Conservation (phyloP, 2,888 invertebrate genomes). For the Crocallis elinguaria region DNA sequence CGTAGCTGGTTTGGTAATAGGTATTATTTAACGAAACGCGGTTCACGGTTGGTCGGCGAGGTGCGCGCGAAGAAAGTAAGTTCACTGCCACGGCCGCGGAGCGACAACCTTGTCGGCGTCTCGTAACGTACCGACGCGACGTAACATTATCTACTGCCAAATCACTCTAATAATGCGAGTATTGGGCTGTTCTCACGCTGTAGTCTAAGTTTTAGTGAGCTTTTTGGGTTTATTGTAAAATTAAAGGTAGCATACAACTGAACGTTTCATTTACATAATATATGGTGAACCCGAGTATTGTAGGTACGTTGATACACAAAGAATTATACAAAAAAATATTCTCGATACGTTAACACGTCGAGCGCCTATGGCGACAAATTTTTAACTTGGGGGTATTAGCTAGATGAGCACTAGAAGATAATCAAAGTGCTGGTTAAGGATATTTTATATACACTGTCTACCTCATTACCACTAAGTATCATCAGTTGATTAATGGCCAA, state of each 20-base stretch:
- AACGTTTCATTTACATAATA: not conserved
- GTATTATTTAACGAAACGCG: slow-evolving; percentile 52
- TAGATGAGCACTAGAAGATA: too few relatives aligned
- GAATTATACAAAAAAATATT: too few relatives aligned
- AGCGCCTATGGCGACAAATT: too few relatives aligned
- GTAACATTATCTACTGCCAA: slow-evolving; percentile 56
- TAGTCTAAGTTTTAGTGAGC: not conserved
- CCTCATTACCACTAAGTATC: not conserved
- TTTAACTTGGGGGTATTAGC: too few relatives aligned
- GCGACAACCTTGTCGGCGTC: slow-evolving; percentile 73
- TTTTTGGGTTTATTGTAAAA: not conserved
- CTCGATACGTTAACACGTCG: too few relatives aligned
- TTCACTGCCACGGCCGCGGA: slow-evolving; percentile 82
- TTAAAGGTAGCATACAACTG: not conserved
- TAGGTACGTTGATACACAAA: too few relatives aligned
- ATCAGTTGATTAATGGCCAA: not conserved
- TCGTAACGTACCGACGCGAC: slow-evolving; percentile 52
- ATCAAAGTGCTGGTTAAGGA: too few relatives aligned
- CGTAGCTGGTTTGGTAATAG: slow-evolving; percentile 44
- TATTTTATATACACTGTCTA: too few relatives aligned
- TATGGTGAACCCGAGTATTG: too few relatives aligned
- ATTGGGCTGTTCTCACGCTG: not conserved
- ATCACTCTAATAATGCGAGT: slow-evolving; percentile 39
- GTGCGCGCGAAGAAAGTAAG: slow-evolving; percentile 76
- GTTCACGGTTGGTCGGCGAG: slow-evolving; percentile 69